Conservation (phyloP, 2,113 vertebrate genomes). For the Paradoxurus hermaphroditus region DNA sequence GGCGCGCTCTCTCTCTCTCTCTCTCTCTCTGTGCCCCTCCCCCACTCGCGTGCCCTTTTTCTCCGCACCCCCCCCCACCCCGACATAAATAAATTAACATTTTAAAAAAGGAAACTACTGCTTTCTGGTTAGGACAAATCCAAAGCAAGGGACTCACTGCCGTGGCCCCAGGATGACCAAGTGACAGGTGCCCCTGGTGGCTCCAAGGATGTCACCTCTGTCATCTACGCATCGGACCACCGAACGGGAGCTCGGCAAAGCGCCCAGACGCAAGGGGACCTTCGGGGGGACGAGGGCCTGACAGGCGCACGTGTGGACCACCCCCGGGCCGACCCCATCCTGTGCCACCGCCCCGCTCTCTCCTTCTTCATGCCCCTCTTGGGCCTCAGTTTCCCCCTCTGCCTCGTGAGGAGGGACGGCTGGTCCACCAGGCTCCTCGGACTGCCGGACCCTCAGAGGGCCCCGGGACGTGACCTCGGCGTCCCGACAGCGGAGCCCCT, state of each 20-base stretch:
- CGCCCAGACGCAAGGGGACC: neutral
- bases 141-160: neutral
- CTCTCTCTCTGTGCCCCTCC: no score
- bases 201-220: neutral
- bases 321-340: no score
- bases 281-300: rapidly evolving
- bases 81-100: no score
- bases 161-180: neutral
- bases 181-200: rapidly evolving
- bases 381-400: neutral
- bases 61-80: no score
- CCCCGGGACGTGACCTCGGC: neutral
- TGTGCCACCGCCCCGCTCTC: neutral
- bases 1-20: no score
- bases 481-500: neutral
- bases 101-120: neutral
- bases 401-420: neutral
- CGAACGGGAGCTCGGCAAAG: neutral
- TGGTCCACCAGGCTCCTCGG: neutral
- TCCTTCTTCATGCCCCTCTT: no score
- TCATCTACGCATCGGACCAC: rapidly evolving
- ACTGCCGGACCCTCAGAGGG: neutral
- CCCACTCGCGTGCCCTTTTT: no score
- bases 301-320: no score
- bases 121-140: neutral